Evolutionary conservation across 2,888 invertebrate species (phyloP), one percentile per base, ranked within the genome.

Genomic region (Thelaira solivaga): DNA sequence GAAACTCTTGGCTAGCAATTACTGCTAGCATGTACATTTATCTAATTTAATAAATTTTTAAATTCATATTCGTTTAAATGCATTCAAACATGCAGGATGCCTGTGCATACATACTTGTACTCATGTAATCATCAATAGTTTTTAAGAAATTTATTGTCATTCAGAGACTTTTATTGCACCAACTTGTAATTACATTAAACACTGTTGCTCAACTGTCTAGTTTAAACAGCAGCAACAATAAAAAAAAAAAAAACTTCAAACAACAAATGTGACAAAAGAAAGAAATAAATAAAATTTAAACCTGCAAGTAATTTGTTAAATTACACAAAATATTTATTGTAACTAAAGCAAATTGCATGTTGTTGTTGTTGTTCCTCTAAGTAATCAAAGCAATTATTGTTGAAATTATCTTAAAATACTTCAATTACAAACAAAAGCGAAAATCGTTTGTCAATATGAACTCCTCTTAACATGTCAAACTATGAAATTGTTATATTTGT

Each of bases 361-460:
- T 39, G 13, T 1, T n/a, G n/a, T n/a, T n/a, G 2, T 22, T n/a
- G 2, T 36, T 36, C n/a, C n/a, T 2, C 4, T 43, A 8, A 22
- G 13, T 61, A 26, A 24, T 64, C 16, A 18, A 7, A n/a, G 4
- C 7, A 69, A 20, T 49, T 24, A 22, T 61, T 45, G 20, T 20
- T 13, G 24, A 49, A 22, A 61, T 22, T 34, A 4, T 41, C 22
- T 41, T 31, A 49, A 45, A 34, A 16, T 49, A 29, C 10, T 31
- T 11, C 8, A 65, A 53, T 53, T 13, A 10, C 41, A 65, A n/a
- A 11, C 20, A 39, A 31, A 39, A 49, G 31, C 41, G 11, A 41
- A 57, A 59, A 39, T 69, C 29, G 59, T 57, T 47, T 57, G 45
- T 57, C 45, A 57, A 55, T 69, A 59, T 3, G 26, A 26, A n/a